Conservation (phyloP, 2,113 vertebrate genomes). For the Alexandromys fortis region DNA sequence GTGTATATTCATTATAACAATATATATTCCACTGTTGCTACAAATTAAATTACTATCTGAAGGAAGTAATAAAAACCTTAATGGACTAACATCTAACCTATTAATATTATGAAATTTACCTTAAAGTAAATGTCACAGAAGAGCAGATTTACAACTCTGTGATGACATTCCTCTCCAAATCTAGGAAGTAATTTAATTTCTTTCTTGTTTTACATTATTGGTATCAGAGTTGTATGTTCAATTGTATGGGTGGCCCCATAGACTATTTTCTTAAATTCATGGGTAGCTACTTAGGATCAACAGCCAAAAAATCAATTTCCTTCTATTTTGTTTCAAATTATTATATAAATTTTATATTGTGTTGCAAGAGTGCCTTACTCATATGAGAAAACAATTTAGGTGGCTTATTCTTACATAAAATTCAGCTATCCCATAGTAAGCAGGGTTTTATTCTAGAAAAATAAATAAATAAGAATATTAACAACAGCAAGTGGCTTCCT, state of each 20-base stretch:
- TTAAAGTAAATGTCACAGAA: not conserved
- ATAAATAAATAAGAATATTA: slow-evolving; percentile 1
- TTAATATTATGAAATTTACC: not conserved
- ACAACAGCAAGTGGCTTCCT: not conserved
- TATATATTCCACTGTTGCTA: not conserved
- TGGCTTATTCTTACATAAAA: not conserved
- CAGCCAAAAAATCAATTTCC: slow-evolving; percentile 49
- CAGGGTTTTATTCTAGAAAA: not conserved
- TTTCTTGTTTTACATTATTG: slow-evolving; percentile 35
- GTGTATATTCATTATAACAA: not conserved
- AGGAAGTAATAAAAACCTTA: slow-evolving; percentile 18
- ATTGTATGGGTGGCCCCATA: not conserved
- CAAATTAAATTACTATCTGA: not conserved
- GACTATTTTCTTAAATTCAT: slow-evolving; percentile 55
- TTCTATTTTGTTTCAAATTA: slow-evolving; percentile 61
- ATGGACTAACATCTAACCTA: not conserved
- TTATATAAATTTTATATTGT: slow-evolving; percentile 46
- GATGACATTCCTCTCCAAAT: not conserved
- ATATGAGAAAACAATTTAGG: slow-evolving; percentile 44
- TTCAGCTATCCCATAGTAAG: not conserved
- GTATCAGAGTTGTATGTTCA: slow-evolving; percentile 50
- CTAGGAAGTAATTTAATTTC: slow-evolving; percentile 22
- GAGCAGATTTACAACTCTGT: not conserved
- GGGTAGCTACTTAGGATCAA: not conserved
- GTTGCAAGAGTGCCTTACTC: not conserved